These are phyloP conservation scores for Carpatolechia fugitivella DNA, from an alignment of 2,888 invertebrate genomes.

Conservation along the genomic window DNA sequence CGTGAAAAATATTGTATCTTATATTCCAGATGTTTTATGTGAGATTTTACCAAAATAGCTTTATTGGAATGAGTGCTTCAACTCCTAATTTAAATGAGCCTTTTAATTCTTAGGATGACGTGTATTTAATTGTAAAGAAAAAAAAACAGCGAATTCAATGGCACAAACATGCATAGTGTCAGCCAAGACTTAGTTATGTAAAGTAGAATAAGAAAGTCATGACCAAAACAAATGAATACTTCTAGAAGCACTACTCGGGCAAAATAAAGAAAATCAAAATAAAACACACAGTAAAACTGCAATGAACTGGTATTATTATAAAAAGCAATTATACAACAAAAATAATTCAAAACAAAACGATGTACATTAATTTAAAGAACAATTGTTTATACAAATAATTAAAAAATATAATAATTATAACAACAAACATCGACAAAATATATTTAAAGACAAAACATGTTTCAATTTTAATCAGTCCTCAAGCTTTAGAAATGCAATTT, in stretches of 20 bases:
- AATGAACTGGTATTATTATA: conserved; percentile 86
- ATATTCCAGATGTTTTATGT: too few species aligned
- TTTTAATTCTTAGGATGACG: too few species aligned
- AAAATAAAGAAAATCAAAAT: conserved; percentile 68
- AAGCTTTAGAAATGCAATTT: conserved; percentile 77
- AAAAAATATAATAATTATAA: conserved; percentile 82
- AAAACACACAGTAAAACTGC: conserved; percentile 84
- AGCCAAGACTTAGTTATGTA: conserved; percentile 46
- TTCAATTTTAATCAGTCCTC: conserved; percentile 76
- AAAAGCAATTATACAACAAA: conserved; percentile 88
- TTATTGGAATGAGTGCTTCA: too few species aligned
- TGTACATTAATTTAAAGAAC: conserved; percentile 88
- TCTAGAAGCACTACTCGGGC: conserved; percentile 62
- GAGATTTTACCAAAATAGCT: too few species aligned
- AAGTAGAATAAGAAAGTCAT: conserved; percentile 41
- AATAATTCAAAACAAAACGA: conserved; percentile 87
- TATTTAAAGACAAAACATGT: conserved; percentile 79
- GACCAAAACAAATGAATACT: conserved; percentile 41
- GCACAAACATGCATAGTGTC: conserved; percentile 61
- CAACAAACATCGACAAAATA: conserved; percentile 81
- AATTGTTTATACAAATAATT: conserved; percentile 85
- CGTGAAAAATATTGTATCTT: too few species aligned
- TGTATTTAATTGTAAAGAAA: too few species aligned
- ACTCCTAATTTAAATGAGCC: too few species aligned
- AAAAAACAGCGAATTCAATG: conserved; percentile 51